Evolutionary conservation across 2,797 vertebrate species (phyloP), one percentile per base, ranked within the genome.

Genomic region (Masticophis lateralis): DNA sequence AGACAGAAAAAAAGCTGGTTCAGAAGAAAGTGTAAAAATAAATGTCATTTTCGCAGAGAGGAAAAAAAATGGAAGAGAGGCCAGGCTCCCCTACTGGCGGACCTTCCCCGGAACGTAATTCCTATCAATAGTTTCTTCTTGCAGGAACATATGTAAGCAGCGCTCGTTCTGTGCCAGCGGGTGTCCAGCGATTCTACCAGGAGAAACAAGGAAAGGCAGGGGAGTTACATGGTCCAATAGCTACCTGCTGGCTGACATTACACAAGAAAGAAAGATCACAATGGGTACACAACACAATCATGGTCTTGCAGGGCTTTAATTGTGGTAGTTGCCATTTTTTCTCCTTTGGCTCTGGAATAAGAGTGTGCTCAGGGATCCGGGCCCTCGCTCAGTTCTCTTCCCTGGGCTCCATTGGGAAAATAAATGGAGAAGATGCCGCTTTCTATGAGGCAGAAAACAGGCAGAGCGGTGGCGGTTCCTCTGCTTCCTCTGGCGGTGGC

Each of bases 131-230:
- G 98, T 97, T 97, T 99, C 99, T 90, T 99, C 99, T 97, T 99
- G 99, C 97, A 99, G 98, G 97, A 99, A 99, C 99, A 99, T 99
- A 97, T 99, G 99, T 98, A 99, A 99, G 98, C 99, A 99, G 97
- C 99, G 99, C 98, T 99, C 99, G 0, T 99, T 99, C 98, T 99
- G 99, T 98, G 99, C 99, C 98, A 99, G 97, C 7, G 99, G 99
- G 95, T 99, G 99, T 97, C 99, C 99, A 94, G 99, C 99, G 98
- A 99, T 99, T 98, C 99, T 99, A 96, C 69, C 69, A 97, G 97
- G 94, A 97, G 97, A 88, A 94, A 95, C 94, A 53, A 96, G 61
- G 90, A 89, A 94, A 92, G 9, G 13, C 14, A 94, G 89, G 5
- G n/a, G 91, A 2, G n/a, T 89, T 43, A 96, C 53, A 63, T 94